Evolutionary conservation across 2,888 invertebrate genomes (phyloP), one percentile per base, ranked within the genome.

Genomic region (Drosophila kuntzei): DNA sequence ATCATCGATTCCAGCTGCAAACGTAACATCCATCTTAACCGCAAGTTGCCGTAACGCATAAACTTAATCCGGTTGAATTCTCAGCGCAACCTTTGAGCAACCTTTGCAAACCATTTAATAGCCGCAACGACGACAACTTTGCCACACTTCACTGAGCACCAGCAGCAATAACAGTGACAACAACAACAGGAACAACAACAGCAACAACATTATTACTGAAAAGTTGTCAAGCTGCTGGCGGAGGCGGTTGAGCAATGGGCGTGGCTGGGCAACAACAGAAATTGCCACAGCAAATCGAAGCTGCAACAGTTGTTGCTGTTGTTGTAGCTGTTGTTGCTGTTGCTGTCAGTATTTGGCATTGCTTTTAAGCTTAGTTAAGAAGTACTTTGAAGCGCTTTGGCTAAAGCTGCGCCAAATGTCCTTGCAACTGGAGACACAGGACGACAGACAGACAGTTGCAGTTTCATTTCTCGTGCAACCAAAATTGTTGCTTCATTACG

Each of bases 291-390:
- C 64, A 83, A 71, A 79, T 86, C 64, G 71, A 71, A 70, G 72
- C 57, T 62, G 76, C 74, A 76, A 61, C 63, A 54, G 58, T 59
- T 76, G 65, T 9, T 66, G 62, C 6, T 54, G 41, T 14, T 37
- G 39, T 25, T 46, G 57, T n/a, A 44, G 50, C 8, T 55, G 43
- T 8, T 67, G 49, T 50, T 66, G 41, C 0, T 51, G 50, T 36
- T 59, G 67, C 34, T 41, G 64, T 65, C 50, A 58, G 50, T 57
- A 72, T 62, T 68, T 79, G 76, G 71, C 69, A 66, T 72, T 83
- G 83, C 89, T 83, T 77, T 88, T 84, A 88, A 83, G 83, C 89
- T 82, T 74, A 82, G 74, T 75, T 88, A 82, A 82, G 83, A 78
- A 79, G 69, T 83, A 79, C 88, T 88, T 87, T 71, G 66, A 72